A percentile compares a stretch with the other conserved stretches of the same genome.
Conservation (phyloP, 1,140 invertebrate species). For the Apis cerana region DNA sequence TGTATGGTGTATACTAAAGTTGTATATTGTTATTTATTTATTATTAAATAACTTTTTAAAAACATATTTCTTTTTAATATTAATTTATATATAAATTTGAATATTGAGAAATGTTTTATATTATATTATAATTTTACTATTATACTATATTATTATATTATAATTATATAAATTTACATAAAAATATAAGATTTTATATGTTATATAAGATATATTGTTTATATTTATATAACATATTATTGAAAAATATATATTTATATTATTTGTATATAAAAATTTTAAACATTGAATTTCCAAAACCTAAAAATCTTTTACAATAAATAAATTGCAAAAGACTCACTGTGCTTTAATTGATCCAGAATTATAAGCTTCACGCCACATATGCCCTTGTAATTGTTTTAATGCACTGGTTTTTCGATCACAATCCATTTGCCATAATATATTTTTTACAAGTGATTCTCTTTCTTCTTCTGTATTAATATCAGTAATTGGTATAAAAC, state of each 20-base stretch:
- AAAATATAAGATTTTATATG: no score
- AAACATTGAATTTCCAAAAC: background rate
- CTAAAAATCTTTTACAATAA: slow-evolving; percentile 10
- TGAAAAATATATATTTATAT: background rate
- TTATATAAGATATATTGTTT: no score
- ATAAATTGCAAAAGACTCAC: slow-evolving; percentile 84
- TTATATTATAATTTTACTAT: no score
- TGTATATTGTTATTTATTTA: slow-evolving; percentile 4
- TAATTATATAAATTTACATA: no score
- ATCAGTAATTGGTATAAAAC: slow-evolving; percentile 81
- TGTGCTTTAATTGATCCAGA: slow-evolving; percentile 90
- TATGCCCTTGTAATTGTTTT: slow-evolving; percentile 93
- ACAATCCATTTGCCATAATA: slow-evolving; percentile 90
- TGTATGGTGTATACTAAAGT: background rate
- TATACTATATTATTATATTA: no score
- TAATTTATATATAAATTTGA: background rate
- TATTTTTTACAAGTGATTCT: slow-evolving; percentile 84
- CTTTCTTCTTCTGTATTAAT: slow-evolving; percentile 82
- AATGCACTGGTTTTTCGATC: slow-evolving; percentile 91
- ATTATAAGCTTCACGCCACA: slow-evolving; percentile 93
- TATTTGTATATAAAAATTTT: background rate
- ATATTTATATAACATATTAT: slow-evolving; percentile 9
- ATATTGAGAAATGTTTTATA: background rate
- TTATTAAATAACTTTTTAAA: background rate
- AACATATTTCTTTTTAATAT: background rate